phyloP scores from a whole-genome alignment of 2,888 invertebrate species.

The Pterostichus madidus region DNA sequence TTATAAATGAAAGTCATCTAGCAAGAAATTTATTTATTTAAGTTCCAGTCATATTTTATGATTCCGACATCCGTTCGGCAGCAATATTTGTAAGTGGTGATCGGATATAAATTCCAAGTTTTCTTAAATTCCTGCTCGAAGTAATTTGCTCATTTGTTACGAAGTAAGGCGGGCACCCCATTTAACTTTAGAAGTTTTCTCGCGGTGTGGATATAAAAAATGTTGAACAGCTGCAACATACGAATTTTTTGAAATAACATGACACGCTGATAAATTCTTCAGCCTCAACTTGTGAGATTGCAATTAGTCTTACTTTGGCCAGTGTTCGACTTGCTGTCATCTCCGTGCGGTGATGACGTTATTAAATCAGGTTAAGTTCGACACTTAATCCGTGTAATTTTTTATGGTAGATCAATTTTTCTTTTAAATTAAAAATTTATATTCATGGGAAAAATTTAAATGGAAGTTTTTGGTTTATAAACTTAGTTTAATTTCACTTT shows the following conservation, averaged over 20 bases:
- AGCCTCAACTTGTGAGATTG: slow-evolving; percentile 35
- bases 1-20: too few relatives aligned
- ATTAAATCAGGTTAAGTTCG: slow-evolving; percentile 48
- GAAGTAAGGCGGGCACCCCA: slow-evolving; percentile 45
- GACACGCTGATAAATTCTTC: slow-evolving; percentile 51
- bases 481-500: background rate
- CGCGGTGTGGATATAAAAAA: slow-evolving; percentile 56
- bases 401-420: slow-evolving; percentile 24
- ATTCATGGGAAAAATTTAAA: slow-evolving; percentile 40
- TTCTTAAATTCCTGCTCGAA: slow-evolving; percentile 55
- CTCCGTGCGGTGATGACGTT: slow-evolving; percentile 35
- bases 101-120: slow-evolving; percentile 62
- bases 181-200: slow-evolving; percentile 62
- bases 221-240: slow-evolving; percentile 59
- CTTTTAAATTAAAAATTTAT: slow-evolving; percentile 47
- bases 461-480: background rate
- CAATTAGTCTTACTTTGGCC: slow-evolving; percentile 57
- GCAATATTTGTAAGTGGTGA: slow-evolving; percentile 54
- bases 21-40: slow-evolving; percentile 17
- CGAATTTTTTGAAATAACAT: slow-evolving; percentile 60
- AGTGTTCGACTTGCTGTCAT: slow-evolving; percentile 37
- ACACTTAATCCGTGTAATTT: slow-evolving; percentile 36
- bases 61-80: slow-evolving; percentile 14
- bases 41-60: slow-evolving; percentile 25
- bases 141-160: slow-evolving; percentile 65